Conservation (phyloP, 2,888 invertebrate species). For the Harpalus rufipes region DNA sequence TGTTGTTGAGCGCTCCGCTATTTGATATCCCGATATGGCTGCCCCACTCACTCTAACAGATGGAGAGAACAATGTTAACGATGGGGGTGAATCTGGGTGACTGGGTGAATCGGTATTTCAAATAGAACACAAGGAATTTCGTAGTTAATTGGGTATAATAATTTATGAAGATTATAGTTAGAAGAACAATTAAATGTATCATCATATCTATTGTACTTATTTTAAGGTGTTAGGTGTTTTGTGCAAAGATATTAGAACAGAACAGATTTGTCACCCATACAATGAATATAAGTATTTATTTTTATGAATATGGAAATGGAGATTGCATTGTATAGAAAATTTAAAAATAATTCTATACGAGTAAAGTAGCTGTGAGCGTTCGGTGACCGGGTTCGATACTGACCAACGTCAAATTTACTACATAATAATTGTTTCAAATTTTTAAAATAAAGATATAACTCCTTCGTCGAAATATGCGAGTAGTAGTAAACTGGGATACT, state of each 20-base stretch:
- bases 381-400: no score
- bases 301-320: no score
- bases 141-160: conserved; percentile 5
- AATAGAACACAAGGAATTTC: conserved; percentile 11
- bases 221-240: background rate
- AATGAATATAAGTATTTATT: background rate
- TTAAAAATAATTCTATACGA: no score
- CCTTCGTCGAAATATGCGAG: no score
- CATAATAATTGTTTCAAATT: no score
- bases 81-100: conserved; percentile 7
- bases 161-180: background rate
- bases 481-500: no score
- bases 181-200: background rate
- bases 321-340: no score
- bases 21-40: conserved; percentile 55
- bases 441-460: no score
- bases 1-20: conserved; percentile 40
- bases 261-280: background rate
- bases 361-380: no score
- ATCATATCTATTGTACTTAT: background rate
- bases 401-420: no score
- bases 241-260: background rate
- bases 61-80: conserved; percentile 43
- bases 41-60: conserved; percentile 12
- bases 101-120: background rate